phyloP scores from a whole-genome alignment of 2,797 vertebrate genomes.

The Strix occidentalis region DNA sequence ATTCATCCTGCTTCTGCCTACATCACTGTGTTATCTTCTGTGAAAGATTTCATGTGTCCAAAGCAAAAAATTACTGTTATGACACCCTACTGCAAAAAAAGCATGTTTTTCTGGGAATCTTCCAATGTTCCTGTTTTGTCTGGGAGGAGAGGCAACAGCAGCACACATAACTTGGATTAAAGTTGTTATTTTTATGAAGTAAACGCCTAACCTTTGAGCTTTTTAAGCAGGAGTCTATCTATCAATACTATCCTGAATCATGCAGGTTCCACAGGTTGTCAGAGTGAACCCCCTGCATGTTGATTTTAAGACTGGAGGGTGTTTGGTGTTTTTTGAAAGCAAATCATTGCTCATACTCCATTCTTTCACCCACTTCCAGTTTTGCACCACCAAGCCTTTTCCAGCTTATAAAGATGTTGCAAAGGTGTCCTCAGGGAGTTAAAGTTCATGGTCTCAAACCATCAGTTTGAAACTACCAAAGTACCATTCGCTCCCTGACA shows the following conservation, averaged over 20 bases:
- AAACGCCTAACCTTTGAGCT: background rate
- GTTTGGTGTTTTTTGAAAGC: background rate
- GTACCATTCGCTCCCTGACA: background rate
- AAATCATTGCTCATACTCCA: background rate
- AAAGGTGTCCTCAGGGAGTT: background rate
- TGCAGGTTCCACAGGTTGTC: background rate
- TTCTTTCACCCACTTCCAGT: background rate
- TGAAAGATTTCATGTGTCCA: background rate
- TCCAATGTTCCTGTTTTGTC: background rate
- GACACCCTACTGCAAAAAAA: background rate
- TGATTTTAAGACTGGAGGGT: background rate
- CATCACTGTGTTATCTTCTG: fast-evolving
- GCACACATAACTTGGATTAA: background rate
- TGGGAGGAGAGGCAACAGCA: background rate
- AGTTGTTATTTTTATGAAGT: background rate
- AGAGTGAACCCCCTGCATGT: background rate
- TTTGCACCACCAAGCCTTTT: background rate
- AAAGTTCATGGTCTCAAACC: background rate
- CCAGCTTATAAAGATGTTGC: background rate
- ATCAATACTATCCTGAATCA: background rate
- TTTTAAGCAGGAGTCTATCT: background rate
- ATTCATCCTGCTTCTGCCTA: background rate
- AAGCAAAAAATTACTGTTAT: background rate
- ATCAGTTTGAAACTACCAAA: background rate
- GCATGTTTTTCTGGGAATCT: background rate